Base-by-base conservation (phyloP, 2,888 invertebrate species). In the Euphydryas editha region DNA sequence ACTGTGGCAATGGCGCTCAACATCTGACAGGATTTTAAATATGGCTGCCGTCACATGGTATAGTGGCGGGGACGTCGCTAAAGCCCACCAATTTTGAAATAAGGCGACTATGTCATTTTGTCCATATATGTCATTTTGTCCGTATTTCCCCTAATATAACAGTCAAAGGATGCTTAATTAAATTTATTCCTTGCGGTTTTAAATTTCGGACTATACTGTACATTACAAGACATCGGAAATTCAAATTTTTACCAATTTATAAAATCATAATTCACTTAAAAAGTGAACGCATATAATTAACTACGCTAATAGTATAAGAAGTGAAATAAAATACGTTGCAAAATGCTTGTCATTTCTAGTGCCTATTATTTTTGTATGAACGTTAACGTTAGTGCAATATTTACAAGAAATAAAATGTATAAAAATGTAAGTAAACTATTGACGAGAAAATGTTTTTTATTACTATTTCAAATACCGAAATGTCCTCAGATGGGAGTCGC, bases 361-460 rank as follows among this genome's bases (percentile, higher is more conserved):
- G 72, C 67, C 72, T 72, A 61, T 70, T 74, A 46, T 70, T 70
- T 71, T 65, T 68, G 51, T 68, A 66, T 62, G 21, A 30, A 64
- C 44, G 57, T 49, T 68, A 72, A 60, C 49, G 64, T 59, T 56
- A 60, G 70, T 72, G 72, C 72, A 73, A 73, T 73, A 72, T 72
- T 68, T 72, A 68, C 67, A 42, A 49, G 62, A 62, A 62, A n/a
- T 39, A 20, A 49, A 30, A 56, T 17, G n/a, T 54, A 54, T 54
- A 36, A 36, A 6, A 36, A 36, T 17, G 17, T 36, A 54, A 54
- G 51, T 59, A 62, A 62, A 60, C 37, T 68, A 68, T 59, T 65
- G 57, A 59, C 21, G 39, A 58, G 17, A 42, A 0, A 21, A 44
- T 21, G 20, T 46, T 46, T 37, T 44, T 44, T 58, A 58, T 42